Evolutionary conservation across 35 echinoderm and acorn worm genomes (phyloP).

Genomic region (Apostichopus japonicus): DNA sequence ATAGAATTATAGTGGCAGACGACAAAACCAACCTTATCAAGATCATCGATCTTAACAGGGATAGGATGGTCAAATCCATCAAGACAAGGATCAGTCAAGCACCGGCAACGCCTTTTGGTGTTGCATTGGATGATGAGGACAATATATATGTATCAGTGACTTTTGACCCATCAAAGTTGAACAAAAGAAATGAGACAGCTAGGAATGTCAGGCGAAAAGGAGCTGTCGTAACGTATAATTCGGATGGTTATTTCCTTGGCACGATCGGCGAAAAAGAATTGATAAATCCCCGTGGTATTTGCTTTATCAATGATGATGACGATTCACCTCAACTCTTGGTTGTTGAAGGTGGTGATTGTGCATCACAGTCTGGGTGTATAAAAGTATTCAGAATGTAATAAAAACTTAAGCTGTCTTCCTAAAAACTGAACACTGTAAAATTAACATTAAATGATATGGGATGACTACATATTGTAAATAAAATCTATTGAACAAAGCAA

Average conservation of each 20-base stretch:
- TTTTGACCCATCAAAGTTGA: not conserved
- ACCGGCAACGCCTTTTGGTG: constrained; percentile 16
- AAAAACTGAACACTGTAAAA: too few species aligned
- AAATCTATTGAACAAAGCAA: too few species aligned
- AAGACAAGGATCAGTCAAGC: constrained; percentile 6
- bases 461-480: too few species aligned
- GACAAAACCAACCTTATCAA: not conserved
- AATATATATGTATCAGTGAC: constrained; percentile 33
- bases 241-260: constrained; percentile 27
- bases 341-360: not conserved
- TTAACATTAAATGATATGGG: too few species aligned
- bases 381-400: not conserved
- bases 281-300: constrained; percentile 34
- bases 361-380: not conserved
- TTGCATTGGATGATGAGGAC: not conserved
- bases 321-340: not conserved
- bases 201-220: not conserved
- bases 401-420: too few species aligned
- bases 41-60: not conserved
- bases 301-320: not conserved
- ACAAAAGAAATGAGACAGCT: not conserved
- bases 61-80: constrained; percentile 1
- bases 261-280: constrained; percentile 26
- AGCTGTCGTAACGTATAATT: not conserved
- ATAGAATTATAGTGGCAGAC: not conserved